A percentile compares a stretch with the other conserved stretches of the same genome.
Evolutionary conservation across 2,888 invertebrate species (phyloP).

Genomic region (Eurytoma californica): DNA sequence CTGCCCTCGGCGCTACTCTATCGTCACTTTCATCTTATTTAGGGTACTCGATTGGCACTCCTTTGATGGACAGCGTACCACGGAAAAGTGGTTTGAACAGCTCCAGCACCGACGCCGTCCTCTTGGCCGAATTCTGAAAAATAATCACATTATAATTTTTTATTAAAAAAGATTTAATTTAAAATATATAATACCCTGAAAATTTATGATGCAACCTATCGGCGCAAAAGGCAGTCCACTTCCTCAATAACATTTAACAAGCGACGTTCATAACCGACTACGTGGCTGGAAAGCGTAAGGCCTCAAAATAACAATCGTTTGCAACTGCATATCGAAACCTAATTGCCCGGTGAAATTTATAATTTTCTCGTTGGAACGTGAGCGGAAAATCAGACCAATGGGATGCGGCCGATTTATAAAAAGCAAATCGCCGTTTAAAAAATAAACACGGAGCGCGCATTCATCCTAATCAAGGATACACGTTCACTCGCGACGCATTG

Average conservation of each 20-base stretch:
- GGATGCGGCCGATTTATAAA: slow-evolving; percentile 11
- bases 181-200: too few relatives aligned
- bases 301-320: slow-evolving; percentile 1
- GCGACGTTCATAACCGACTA: too few relatives aligned
- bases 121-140: slow-evolving; percentile 86
- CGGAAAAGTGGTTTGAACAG: slow-evolving; percentile 86
- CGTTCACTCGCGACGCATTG: slow-evolving; percentile 25
- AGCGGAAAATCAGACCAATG: slow-evolving; percentile 37
- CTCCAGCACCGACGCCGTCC: slow-evolving; percentile 84
- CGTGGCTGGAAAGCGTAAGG: not conserved
- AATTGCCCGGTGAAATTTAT: slow-evolving; percentile 25
- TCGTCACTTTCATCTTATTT: slow-evolving; percentile 7
- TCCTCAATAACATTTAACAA: too few relatives aligned
- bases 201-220: too few relatives aligned
- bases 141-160: not conserved
- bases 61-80: slow-evolving; percentile 84
- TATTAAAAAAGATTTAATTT: too few relatives aligned
- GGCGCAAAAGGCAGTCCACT: too few relatives aligned
- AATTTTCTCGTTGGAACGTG: slow-evolving; percentile 22
- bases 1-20: not conserved
- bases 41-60: slow-evolving; percentile 75
- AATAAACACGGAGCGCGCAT: slow-evolving; percentile 41
- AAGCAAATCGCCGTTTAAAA: slow-evolving; percentile 21
- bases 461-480: slow-evolving; percentile 44
- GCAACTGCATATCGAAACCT: slow-evolving; percentile 2